Conservation (phyloP, 2,888 invertebrate species). For the Temnothorax unifasciatus region DNA sequence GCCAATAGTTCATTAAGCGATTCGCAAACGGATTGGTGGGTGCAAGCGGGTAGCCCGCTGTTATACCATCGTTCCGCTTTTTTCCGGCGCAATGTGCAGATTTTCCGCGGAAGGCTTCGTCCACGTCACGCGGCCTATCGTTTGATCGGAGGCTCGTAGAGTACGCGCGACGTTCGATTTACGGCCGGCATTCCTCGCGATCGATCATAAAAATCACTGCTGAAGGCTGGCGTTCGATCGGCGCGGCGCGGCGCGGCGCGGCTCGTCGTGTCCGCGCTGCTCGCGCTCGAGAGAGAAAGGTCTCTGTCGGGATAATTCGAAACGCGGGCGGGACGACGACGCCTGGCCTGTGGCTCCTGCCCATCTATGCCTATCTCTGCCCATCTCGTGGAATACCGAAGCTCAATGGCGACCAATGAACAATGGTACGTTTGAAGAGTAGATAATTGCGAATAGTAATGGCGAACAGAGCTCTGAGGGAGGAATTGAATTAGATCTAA, state of each 20-base stretch:
- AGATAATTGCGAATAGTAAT: conserved; percentile 42
- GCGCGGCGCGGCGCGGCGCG: conserved; percentile 42
- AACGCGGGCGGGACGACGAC: conserved; percentile 48
- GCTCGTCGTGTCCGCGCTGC: conserved; percentile 60
- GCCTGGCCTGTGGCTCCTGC: conserved; percentile 46
- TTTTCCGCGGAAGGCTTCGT: conserved; percentile 48
- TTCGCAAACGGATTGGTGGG: conserved; percentile 11
- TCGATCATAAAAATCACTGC: conserved; percentile 69
- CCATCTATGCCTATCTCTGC: conserved; percentile 41
- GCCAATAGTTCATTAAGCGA: conserved; percentile 45
- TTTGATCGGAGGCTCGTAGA: conserved; percentile 58
- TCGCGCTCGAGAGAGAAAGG: conserved; percentile 67
- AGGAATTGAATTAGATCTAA: conserved; percentile 25
- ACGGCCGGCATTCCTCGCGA: conserved; percentile 69
- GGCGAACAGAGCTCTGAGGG: conserved; percentile 6
- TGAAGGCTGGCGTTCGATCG: conserved; percentile 68
- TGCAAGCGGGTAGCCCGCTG: conserved; percentile 10
- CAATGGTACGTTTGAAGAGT: conserved; percentile 36
- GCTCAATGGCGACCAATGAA: conserved; percentile 31
- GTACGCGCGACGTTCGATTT: conserved; percentile 49
- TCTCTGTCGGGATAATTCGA: conserved; percentile 71
- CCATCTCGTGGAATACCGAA: conserved; percentile 48
- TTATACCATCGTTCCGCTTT: conserved; percentile 6
- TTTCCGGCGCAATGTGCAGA: not conserved
- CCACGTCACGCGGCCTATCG: conserved; percentile 52